These are phyloP conservation scores for Artibeus lituratus DNA, from an alignment of 2,797 vertebrate genomes.

Conservation along the genomic window DNA sequence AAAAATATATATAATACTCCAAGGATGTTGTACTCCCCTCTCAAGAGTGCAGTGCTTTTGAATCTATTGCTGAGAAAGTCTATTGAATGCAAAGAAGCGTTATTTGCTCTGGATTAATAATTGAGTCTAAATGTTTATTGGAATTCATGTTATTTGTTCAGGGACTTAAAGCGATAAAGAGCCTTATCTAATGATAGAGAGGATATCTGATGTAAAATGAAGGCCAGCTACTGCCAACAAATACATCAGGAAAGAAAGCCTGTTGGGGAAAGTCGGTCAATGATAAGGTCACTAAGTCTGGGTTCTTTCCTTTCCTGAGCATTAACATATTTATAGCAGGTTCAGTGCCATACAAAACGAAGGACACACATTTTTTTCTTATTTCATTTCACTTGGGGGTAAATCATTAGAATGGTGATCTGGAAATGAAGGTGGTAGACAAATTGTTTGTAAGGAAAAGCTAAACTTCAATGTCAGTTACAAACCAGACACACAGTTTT, in stretches of 20 bases:
- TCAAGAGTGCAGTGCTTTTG: background rate
- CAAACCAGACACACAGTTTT: background rate
- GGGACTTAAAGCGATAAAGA: background rate
- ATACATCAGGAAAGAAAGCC: background rate
- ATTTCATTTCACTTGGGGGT: background rate
- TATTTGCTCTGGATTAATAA: conserved; percentile 1
- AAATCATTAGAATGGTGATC: background rate
- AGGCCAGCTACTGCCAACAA: background rate
- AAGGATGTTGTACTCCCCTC: background rate
- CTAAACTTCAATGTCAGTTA: background rate
- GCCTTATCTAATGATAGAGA: background rate
- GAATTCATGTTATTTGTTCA: background rate
- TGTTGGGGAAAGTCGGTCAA: background rate
- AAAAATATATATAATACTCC: background rate
- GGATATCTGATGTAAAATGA: background rate
- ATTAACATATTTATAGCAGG: background rate
- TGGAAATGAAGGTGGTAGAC: background rate
- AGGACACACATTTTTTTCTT: background rate
- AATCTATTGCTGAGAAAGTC: background rate
- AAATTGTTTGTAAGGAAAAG: background rate
- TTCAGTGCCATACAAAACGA: background rate
- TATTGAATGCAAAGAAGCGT: background rate
- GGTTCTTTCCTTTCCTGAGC: background rate
- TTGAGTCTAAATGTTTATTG: background rate
- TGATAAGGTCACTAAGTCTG: background rate